Evolutionary conservation across 92 coral and sea anemone species (phyloP), one percentile per base, ranked within the genome.

Genomic region (Phymanthus crucifer): DNA sequence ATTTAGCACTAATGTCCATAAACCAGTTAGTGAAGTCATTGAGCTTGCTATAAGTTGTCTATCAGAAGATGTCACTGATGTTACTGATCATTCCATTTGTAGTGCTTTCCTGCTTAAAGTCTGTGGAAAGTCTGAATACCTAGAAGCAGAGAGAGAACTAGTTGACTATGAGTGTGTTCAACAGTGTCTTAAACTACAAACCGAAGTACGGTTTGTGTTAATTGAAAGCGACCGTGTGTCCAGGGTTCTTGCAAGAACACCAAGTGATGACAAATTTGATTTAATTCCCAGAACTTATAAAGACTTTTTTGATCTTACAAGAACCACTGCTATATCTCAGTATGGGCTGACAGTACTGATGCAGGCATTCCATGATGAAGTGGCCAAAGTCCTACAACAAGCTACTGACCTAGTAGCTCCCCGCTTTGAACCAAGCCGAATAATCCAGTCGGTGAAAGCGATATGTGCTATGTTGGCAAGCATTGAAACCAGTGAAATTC

Each of bases 81-180:
- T 72, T 32, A 84, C 85, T n/a, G 82, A 78, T 21, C 38, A 87
- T 18, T 46, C 71, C 14, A 92, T 86, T 31, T 91, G 91, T 23
- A 45, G 67, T 13, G 93, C 85, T 10, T 91, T 78, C 76, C 89
- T 94, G 17, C 77, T 96, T 56, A 93, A 96, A 75, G 93, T 96
- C 9, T 96, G 99, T 91, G 99, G 99, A 18, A 89, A 76, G 47
- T 88, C 97, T 10, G 99, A 96, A 85, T 96, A 89, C 71, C 91
- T 96, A 23, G 82, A 90, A 65, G 84, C 94, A 23, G 86, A 84
- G 34, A 84, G 75, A 76, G 82, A 94, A 78, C 90, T 96, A 32
- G 85, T 94, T 46, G 98, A 96, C 74, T 96, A 96, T 80, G 99
- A 90, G 61, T 92, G 86, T 81, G 97, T 96, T 2, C 97, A 89